Percentiles rank a stretch among this genome's conserved stretches.
Evolutionary conservation across 2,888 invertebrate species (phyloP).

Genomic region (Orthosia gracilis): DNA sequence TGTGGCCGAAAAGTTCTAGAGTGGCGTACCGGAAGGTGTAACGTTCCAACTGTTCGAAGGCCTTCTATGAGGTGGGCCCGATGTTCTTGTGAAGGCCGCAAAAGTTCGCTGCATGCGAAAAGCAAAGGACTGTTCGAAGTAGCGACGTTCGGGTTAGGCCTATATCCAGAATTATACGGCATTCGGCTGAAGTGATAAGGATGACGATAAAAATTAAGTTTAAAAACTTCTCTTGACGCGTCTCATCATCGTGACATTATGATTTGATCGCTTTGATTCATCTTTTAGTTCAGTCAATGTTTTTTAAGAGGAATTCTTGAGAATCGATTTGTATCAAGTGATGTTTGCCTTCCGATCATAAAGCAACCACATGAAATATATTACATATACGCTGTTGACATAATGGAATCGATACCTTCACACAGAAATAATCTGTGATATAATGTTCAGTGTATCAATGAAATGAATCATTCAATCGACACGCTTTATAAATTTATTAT

Average conservation of each 20-base stretch:
- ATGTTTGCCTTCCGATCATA: constrained; percentile 14
- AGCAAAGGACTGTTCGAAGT: no score
- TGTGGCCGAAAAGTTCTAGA: not conserved
- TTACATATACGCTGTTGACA: constrained; percentile 4
- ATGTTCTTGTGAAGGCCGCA: no score
- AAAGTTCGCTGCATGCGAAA: no score
- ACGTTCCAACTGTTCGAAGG: not conserved
- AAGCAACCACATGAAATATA: constrained; percentile 2
- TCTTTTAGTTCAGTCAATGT: constrained; percentile 1
- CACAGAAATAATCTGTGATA: constrained; percentile 21
- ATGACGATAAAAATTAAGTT: not conserved
- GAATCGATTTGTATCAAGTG: not conserved
- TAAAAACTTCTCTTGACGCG: not conserved
- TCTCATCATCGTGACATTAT: not conserved
- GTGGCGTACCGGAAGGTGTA: not conserved
- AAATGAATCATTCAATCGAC: constrained; percentile 25
- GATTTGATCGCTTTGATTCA: not conserved
- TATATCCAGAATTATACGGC: not conserved
- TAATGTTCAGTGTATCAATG: constrained; percentile 47
- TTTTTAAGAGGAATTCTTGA: constrained; percentile 12
- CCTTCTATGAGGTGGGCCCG: no score
- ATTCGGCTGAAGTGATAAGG: not conserved
- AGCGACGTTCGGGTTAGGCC: not conserved
- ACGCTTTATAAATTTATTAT: constrained; percentile 34
- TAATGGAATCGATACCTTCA: constrained; percentile 30